Conservation (phyloP, 2,797 vertebrate genomes). For the Acrocephalus scirpaceus region DNA sequence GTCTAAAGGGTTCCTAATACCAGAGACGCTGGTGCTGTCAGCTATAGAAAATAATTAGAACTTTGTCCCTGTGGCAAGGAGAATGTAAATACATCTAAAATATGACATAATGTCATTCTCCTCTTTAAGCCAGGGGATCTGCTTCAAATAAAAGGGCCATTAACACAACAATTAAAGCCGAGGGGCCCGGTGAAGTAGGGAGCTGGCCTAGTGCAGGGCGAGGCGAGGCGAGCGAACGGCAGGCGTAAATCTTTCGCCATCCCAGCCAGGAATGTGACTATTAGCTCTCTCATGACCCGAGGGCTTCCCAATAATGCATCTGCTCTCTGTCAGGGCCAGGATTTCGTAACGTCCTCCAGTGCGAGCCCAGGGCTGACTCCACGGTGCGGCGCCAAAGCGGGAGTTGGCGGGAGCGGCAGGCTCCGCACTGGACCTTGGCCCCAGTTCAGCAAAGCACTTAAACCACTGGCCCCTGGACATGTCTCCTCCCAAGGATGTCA, state of each 20-base stretch:
- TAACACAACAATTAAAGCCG: constrained; percentile 81
- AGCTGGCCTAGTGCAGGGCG: constrained; percentile 74
- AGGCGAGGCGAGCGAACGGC: constrained; percentile 63
- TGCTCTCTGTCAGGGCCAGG: constrained; percentile 74
- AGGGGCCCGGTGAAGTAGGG: constrained; percentile 73
- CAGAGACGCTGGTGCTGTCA: constrained; percentile 78
- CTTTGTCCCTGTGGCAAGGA: constrained; percentile 80
- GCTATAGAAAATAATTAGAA: constrained; percentile 82
- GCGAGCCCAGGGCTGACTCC: constrained; percentile 44
- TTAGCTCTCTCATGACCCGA: constrained; percentile 75
- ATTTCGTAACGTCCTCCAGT: constrained; percentile 63
- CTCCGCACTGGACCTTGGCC: constrained; percentile 27
- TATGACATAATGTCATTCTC: constrained; percentile 82
- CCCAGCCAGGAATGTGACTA: constrained; percentile 78
- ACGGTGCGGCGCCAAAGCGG: constrained; percentile 33
- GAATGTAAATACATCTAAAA: constrained; percentile 82
- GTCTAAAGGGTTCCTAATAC: constrained; percentile 76
- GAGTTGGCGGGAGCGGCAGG: constrained; percentile 12
- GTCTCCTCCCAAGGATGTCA: not conserved
- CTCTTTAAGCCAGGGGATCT: constrained; percentile 78
- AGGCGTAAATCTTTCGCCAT: constrained; percentile 77
- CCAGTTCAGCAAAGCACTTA: constrained; percentile 35
- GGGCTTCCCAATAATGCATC: constrained; percentile 77
- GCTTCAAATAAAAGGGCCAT: constrained; percentile 82
- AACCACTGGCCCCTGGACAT: accelerated